Percentiles rank a stretch among this genome's conserved stretches.
phyloP scores from a whole-genome alignment of 2,113 vertebrate species.

The Lipophrys pholis region DNA sequence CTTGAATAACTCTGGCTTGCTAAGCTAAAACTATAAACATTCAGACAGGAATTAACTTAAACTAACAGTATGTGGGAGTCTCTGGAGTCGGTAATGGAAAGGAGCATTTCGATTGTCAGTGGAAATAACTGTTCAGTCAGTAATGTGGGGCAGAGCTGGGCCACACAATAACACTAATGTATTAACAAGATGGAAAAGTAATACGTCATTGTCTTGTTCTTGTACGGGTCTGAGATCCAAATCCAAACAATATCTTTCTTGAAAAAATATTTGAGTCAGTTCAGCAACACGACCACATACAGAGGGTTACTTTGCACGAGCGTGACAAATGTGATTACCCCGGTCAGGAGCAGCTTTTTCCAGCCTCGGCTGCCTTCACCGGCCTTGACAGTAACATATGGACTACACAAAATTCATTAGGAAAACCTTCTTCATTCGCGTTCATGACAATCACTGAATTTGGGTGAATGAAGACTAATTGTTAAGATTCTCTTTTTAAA shows the following conservation, averaged over 20 bases:
- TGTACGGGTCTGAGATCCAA: neutral
- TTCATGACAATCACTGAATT: no score
- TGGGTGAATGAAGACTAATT: no score
- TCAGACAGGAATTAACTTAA: no score
- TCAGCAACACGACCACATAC: neutral
- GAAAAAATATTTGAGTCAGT: no score
- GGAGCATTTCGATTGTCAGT: neutral
- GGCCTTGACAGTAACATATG: constrained; percentile 19
- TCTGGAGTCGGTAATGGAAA: no score
- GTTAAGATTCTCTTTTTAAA: no score
- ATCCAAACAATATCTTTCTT: no score
- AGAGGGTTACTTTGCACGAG: constrained; percentile 6
- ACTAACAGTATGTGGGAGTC: no score
- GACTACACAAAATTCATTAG: constrained; percentile 13
- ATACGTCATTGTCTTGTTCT: neutral
- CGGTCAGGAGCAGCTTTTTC: constrained; percentile 19
- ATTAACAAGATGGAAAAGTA: neutral
- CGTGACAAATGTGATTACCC: constrained; percentile 1
- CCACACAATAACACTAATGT: neutral
- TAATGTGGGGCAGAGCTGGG: neutral
- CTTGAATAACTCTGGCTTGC: no score
- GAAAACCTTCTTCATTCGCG: neutral
- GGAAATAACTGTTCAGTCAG: neutral
- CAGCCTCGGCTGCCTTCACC: constrained; percentile 17
- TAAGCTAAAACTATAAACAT: no score